Conservation (phyloP, 2,888 invertebrate genomes). For the Andrena bicolor region DNA sequence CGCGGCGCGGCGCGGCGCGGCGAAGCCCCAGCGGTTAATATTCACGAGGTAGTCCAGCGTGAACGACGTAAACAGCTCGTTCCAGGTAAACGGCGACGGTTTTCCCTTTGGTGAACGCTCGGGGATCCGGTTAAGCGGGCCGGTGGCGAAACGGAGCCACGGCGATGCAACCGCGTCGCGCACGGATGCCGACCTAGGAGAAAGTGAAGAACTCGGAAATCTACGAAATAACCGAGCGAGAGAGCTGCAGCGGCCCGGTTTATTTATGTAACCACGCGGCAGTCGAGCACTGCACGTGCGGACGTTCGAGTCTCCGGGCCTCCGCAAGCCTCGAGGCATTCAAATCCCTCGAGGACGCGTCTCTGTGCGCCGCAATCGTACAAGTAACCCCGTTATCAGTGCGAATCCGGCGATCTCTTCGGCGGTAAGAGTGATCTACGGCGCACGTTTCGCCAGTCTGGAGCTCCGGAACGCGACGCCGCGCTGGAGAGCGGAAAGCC, state of each 20-base stretch:
- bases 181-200: constrained; percentile 33
- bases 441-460: background rate
- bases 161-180: background rate
- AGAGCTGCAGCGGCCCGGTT: constrained; percentile 41
- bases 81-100: constrained; percentile 32
- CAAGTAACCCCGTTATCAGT: constrained; percentile 18
- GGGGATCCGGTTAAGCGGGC: constrained; percentile 24
- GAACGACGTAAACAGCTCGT: constrained; percentile 12
- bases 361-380: constrained; percentile 2
- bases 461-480: background rate
- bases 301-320: constrained; percentile 63
- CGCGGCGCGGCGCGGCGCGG: no score
- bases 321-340: constrained; percentile 30
- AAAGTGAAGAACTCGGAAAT: constrained; percentile 61
- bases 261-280: constrained; percentile 46
- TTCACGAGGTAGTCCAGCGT: constrained; percentile 9
- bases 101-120: constrained; percentile 35
- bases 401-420: background rate
- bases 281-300: constrained; percentile 60
- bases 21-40: background rate
- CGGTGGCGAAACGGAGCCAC: constrained; percentile 27
- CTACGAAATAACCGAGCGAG: constrained; percentile 24
- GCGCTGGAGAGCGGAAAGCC: background rate
- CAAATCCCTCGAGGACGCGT: constrained; percentile 32
- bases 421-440: background rate